A percentile compares a stretch with the other conserved stretches of the same genome.
Conservation (phyloP, 2,113 vertebrate species). For the Rana temporaria region DNA sequence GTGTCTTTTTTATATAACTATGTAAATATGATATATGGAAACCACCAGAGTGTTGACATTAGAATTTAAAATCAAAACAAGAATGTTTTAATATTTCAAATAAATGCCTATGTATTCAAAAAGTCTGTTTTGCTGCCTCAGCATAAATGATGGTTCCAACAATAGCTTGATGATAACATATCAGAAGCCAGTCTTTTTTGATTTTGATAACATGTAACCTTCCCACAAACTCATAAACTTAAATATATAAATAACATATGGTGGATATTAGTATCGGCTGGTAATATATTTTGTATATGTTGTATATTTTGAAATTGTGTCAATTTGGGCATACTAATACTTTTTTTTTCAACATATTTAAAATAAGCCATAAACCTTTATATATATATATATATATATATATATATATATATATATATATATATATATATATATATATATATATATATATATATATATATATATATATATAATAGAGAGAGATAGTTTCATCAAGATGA, state of each 20-base stretch:
- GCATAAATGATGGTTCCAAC: background rate
- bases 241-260: background rate
- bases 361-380: no score
- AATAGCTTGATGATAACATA: background rate
- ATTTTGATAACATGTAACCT: background rate
- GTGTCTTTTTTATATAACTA: slow-evolving; percentile 76
- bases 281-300: no score
- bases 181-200: background rate
- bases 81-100: slow-evolving; percentile 43
- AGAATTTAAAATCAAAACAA: slow-evolving; percentile 14
- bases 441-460: background rate
- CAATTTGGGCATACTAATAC: no score
- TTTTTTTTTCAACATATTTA: no score
- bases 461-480: no score
- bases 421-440: slow-evolving; percentile 2
- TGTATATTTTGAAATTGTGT: no score
- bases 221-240: background rate
- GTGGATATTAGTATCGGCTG: background rate
- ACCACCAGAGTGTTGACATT: background rate
- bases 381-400: no score
- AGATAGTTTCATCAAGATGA: no score
- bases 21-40: slow-evolving; percentile 16
- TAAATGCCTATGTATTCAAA: slow-evolving; percentile 33
- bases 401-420: no score
- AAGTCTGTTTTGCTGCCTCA: slow-evolving; percentile 12